A percentile compares a stretch with the other conserved stretches of the same genome.
Evolutionary conservation across 2,888 invertebrate genomes (phyloP).

Genomic region (Drosophila subquinaria): DNA sequence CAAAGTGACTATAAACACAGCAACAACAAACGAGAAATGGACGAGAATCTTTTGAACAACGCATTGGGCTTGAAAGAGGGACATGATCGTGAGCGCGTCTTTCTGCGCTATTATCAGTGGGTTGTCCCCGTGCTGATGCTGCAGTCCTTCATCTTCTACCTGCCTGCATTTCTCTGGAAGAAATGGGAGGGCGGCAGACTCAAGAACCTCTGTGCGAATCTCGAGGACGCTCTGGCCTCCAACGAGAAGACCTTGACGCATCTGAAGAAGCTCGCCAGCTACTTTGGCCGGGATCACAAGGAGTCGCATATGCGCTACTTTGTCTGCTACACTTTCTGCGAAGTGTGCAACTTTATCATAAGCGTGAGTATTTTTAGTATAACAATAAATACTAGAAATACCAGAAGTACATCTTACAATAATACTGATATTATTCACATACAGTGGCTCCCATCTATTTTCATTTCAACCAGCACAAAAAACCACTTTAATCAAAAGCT

Average conservation of each 20-base stretch:
- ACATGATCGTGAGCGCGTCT: conserved; percentile 73
- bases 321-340: conserved; percentile 89
- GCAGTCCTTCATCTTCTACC: conserved; percentile 82
- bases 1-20: conserved; percentile 14
- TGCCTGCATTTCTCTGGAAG: conserved; percentile 85
- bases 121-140: conserved; percentile 82
- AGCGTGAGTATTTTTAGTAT: conserved; percentile 89
- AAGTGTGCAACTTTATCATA: conserved; percentile 90
- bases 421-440: too few relatives aligned
- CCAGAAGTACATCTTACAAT: too few relatives aligned
- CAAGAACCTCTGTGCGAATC: conserved; percentile 81
- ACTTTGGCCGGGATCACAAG: conserved; percentile 79
- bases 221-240: conserved; percentile 71
- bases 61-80: conserved; percentile 12
- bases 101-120: conserved; percentile 85
- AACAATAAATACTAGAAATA: too few relatives aligned
- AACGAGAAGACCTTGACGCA: conserved; percentile 66
- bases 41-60: conserved; percentile 40
- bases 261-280: conserved; percentile 70
- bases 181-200: conserved; percentile 86
- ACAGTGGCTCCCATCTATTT: too few relatives aligned
- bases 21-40: conserved; percentile 74
- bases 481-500: too few relatives aligned
- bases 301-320: conserved; percentile 87
- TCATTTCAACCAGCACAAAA: too few relatives aligned